A percentile compares a stretch with the other conserved stretches of the same genome.
Evolutionary conservation across 2,888 invertebrate genomes (phyloP).

Genomic region (Bembecia ichneumoniformis): DNA sequence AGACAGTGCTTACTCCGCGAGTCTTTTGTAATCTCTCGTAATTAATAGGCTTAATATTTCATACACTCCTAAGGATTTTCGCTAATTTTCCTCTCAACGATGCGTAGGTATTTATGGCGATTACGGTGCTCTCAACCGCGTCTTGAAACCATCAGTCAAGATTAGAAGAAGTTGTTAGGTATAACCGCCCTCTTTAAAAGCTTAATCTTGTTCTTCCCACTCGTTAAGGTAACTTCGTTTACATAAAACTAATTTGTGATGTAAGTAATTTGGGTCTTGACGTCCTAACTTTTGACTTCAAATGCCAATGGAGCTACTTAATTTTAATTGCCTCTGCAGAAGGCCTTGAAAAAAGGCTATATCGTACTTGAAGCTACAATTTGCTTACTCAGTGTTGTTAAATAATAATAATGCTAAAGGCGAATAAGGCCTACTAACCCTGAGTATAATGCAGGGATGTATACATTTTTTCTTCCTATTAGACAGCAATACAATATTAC

Average conservation of each 20-base stretch:
- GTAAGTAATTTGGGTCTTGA: background rate
- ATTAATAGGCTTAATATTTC: conserved; percentile 61
- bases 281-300: no score
- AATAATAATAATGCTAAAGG: no score
- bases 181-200: conserved; percentile 30
- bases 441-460: no score
- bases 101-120: conserved; percentile 30
- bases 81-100: conserved; percentile 40
- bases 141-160: conserved; percentile 33
- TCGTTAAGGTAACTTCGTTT: conserved; percentile 33
- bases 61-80: conserved; percentile 48
- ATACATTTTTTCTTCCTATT: no score
- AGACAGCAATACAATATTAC: no score
- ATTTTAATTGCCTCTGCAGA: no score
- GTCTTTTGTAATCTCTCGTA: conserved; percentile 50
- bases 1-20: conserved; percentile 37
- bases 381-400: no score
- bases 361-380: no score
- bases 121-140: conserved; percentile 27
- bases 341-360: no score
- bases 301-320: no score
- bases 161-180: conserved; percentile 29
- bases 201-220: conserved; percentile 28
- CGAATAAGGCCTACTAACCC: no score
- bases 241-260: conserved; percentile 25